A percentile compares a stretch with the other conserved stretches of the same genome.
Evolutionary conservation across 1,140 invertebrate genomes (phyloP).

Genomic region (Pemphigus obesinymphae): DNA sequence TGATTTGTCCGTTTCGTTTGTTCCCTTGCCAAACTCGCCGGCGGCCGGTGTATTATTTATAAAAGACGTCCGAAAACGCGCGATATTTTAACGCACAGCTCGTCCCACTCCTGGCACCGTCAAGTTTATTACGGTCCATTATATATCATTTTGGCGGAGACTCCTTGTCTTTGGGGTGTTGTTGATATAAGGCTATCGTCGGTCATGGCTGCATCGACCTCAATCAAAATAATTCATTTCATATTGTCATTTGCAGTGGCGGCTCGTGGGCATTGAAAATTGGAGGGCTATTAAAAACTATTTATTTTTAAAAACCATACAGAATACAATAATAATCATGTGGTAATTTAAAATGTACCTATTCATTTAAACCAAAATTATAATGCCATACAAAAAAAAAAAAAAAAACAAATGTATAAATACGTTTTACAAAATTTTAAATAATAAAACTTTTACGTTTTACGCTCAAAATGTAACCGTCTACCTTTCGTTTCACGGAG

Average conservation of each 20-base stretch:
- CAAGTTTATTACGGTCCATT: not conserved
- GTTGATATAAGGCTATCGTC: not conserved
- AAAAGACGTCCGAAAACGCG: not conserved
- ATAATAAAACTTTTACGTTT: too few relatives aligned
- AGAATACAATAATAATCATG: too few relatives aligned
- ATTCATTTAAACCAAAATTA: too few relatives aligned
- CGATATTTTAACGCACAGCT: conserved; percentile 6
- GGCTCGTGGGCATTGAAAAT: too few relatives aligned
- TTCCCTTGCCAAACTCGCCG: conserved; percentile 27
- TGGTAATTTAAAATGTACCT: too few relatives aligned
- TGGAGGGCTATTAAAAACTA: too few relatives aligned
- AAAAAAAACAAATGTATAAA: too few relatives aligned
- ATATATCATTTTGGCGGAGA: not conserved
- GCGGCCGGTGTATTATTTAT: not conserved
- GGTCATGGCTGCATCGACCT: not conserved
- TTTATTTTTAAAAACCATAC: too few relatives aligned
- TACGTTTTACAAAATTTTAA: too few relatives aligned
- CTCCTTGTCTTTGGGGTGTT: not conserved
- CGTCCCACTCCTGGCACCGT: not conserved
- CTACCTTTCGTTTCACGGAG: too few relatives aligned
- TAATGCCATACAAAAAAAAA: too few relatives aligned
- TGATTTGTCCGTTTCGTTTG: conserved; percentile 38
- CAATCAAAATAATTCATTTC: not conserved
- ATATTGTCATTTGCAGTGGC: not conserved
- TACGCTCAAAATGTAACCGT: too few relatives aligned